A percentile compares a stretch with the other conserved stretches of the same genome.
These are phyloP conservation scores for Tiliacea citrago DNA, from an alignment of 2,888 invertebrate genomes.

Conservation along the genomic window DNA sequence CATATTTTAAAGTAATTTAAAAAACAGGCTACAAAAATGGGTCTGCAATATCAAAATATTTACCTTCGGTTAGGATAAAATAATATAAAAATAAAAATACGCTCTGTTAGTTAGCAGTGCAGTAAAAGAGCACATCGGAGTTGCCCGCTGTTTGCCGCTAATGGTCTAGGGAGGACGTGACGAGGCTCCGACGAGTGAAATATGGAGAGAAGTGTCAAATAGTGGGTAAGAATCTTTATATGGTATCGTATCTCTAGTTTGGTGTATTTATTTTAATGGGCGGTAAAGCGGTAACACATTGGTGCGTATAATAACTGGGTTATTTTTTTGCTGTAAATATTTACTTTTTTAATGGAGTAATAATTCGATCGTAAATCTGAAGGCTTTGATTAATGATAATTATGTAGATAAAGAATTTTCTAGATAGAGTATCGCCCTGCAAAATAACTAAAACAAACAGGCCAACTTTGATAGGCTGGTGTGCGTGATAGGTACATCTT, in stretches of 20 bases:
- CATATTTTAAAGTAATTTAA: background rate
- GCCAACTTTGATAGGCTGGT: too few relatives aligned
- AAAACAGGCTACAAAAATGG: background rate
- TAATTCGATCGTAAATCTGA: background rate
- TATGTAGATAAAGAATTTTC: too few relatives aligned
- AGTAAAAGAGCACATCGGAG: constrained; percentile 68
- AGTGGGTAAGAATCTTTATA: constrained; percentile 63
- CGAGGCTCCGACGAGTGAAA: constrained; percentile 42
- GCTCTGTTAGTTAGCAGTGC: constrained; percentile 54
- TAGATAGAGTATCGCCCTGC: too few relatives aligned
- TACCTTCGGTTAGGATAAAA: background rate
- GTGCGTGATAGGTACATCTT: too few relatives aligned
- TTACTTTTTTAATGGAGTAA: background rate
- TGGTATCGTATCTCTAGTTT: constrained; percentile 6
- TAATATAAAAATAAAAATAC: constrained; percentile 31
- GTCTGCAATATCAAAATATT: background rate
- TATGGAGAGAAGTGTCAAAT: constrained; percentile 39
- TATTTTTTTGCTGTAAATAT: background rate
- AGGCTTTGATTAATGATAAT: too few relatives aligned
- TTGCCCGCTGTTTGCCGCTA: constrained; percentile 71
- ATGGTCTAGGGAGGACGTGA: constrained; percentile 73
- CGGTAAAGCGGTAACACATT: too few relatives aligned
- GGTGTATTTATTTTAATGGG: background rate
- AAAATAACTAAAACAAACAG: too few relatives aligned
- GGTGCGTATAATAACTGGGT: background rate